Conservation (phyloP, 2,797 vertebrate species). For the Apogon talboti region DNA sequence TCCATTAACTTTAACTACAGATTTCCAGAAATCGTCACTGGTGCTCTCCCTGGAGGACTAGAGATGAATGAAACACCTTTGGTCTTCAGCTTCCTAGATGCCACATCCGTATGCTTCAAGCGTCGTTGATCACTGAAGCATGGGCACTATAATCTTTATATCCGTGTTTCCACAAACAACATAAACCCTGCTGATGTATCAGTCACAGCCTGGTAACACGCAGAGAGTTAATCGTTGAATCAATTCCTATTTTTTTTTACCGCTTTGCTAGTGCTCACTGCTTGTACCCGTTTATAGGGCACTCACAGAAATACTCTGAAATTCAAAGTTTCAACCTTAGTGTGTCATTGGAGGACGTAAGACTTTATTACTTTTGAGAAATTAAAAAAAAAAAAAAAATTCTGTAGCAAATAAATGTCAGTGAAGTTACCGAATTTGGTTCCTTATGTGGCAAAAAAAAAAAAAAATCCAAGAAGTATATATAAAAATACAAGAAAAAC, state of each 20-base stretch:
- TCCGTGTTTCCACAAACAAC: slow-evolving; percentile 62
- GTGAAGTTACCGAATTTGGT: no score
- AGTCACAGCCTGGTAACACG: slow-evolving; percentile 49
- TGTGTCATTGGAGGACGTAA: no score
- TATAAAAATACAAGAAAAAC: no score
- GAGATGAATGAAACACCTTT: slow-evolving; percentile 52
- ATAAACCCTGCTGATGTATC: slow-evolving; percentile 44
- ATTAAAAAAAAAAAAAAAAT: no score
- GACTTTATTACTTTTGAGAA: no score
- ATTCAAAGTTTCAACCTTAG: no score
- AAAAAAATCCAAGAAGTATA: no score
- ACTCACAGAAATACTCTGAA: no score
- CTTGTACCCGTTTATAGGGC: slow-evolving; percentile 14
- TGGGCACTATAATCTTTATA: slow-evolving; percentile 57
- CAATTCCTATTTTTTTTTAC: slow-evolving; percentile 44
- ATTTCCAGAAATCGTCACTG: slow-evolving; percentile 21
- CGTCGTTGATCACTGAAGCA: slow-evolving; percentile 35
- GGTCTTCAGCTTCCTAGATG: slow-evolving; percentile 33
- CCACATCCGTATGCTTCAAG: slow-evolving; percentile 58
- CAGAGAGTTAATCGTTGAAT: slow-evolving; percentile 42
- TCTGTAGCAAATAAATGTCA: no score
- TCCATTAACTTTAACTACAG: slow-evolving; percentile 44
- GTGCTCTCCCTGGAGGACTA: slow-evolving; percentile 34
- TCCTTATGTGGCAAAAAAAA: no score
- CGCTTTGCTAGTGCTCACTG: slow-evolving; percentile 37